Conservation (phyloP, 2,113 vertebrate genomes). For the Poeciliopsis turrubarensis region DNA sequence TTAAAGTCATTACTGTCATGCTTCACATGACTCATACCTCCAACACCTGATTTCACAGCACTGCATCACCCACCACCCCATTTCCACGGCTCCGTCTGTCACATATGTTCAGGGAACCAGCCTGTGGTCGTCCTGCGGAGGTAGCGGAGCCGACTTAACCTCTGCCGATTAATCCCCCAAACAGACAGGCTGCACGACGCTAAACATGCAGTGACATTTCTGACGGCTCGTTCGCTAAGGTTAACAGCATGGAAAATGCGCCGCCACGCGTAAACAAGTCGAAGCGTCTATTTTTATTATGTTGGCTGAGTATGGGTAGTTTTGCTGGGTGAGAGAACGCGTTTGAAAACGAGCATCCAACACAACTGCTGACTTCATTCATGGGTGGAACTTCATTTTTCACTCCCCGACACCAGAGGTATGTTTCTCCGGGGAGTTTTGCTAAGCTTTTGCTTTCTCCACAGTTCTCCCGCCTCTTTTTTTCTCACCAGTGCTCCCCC, state of each 20-base stretch:
- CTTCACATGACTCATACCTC: slow-evolving; percentile 16
- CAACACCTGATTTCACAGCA: slow-evolving; percentile 20
- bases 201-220: slow-evolving; percentile 17
- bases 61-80: slow-evolving; percentile 22
- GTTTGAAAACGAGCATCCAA: background rate
- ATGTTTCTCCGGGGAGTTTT: slow-evolving; percentile 15
- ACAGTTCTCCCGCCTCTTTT: slow-evolving; percentile 26
- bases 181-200: slow-evolving; percentile 37
- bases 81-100: slow-evolving; percentile 55
- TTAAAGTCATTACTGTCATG: background rate
- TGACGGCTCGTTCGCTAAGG: slow-evolving; percentile 44
- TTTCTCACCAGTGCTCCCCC: slow-evolving; percentile 18
- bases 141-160: slow-evolving; percentile 58
- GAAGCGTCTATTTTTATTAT: slow-evolving; percentile 7
- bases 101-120: slow-evolving; percentile 69
- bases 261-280: background rate
- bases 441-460: slow-evolving; percentile 10
- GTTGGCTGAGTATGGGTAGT: background rate
- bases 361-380: slow-evolving; percentile 6
- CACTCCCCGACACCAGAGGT: slow-evolving; percentile 18
- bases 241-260: slow-evolving; percentile 5
- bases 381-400: background rate
- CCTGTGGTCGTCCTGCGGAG: slow-evolving; percentile 44
- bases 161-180: slow-evolving; percentile 51
- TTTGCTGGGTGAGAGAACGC: slow-evolving; percentile 6